Evolutionary conservation across 2,888 invertebrate genomes (phyloP).

Genomic region (Coecobrya sp.): DNA sequence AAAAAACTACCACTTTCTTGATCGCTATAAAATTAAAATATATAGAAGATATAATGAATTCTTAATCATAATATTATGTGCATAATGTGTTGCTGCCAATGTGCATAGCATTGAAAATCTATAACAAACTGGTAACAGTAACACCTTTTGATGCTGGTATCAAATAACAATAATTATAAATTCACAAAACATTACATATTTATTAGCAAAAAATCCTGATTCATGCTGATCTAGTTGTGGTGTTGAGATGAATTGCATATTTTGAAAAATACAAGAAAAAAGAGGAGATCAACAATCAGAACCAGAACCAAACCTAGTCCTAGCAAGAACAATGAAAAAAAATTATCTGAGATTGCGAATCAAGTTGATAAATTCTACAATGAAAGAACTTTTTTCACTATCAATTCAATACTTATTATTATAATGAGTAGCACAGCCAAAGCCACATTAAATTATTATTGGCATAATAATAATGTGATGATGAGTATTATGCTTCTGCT

Average conservation of each 20-base stretch:
- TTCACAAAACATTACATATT: constrained; percentile 31
- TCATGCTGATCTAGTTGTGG: constrained; percentile 33
- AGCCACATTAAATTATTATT: constrained; percentile 56
- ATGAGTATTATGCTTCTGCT: constrained; percentile 39
- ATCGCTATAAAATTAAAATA: neutral
- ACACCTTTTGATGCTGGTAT: constrained; percentile 42
- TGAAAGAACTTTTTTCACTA: neutral
- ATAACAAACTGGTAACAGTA: constrained; percentile 46
- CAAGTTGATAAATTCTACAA: neutral
- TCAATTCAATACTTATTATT: constrained; percentile 29
- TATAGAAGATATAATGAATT: neutral
- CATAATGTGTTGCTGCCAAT: neutral
- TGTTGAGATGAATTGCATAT: constrained; percentile 23
- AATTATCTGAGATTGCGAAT: constrained; percentile 10
- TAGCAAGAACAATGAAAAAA: constrained; percentile 23
- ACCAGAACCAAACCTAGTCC: constrained; percentile 40
- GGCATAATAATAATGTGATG: constrained; percentile 60
- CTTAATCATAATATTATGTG: neutral
- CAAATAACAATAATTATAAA: constrained; percentile 46
- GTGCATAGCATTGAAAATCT: neutral
- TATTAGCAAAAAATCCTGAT: constrained; percentile 33
- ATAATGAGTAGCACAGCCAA: constrained; percentile 61
- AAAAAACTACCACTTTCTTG: constrained; percentile 4
- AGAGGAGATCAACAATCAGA: constrained; percentile 10
- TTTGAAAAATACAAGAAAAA: neutral